Percentiles rank a stretch among this genome's conserved stretches.
phyloP scores from a whole-genome alignment of 2,113 vertebrate genomes.

The Stercorarius parasiticus region DNA sequence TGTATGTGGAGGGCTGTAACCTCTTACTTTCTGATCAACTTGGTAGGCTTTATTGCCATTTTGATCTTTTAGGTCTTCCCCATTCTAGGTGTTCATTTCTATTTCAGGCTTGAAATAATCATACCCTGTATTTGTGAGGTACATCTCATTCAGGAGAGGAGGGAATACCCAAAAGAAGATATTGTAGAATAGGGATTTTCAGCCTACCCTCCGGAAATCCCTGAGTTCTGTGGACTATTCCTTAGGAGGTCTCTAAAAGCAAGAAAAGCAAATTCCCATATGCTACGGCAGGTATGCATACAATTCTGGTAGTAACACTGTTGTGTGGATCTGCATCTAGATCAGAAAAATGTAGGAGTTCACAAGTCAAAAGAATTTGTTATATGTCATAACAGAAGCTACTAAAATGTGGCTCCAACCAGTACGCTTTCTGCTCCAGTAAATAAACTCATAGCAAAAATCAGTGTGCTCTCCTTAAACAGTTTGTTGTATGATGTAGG shows the following conservation, averaged over 20 bases:
- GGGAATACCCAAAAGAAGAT: background rate
- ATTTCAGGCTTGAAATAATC: background rate
- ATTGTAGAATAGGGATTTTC: background rate
- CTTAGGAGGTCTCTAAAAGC: background rate
- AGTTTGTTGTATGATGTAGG: background rate
- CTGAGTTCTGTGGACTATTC: background rate
- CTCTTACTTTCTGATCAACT: background rate
- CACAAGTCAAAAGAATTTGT: background rate
- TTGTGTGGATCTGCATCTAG: background rate
- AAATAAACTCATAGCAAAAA: background rate
- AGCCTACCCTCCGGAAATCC: background rate
- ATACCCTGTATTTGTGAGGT: background rate
- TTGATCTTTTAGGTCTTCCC: background rate
- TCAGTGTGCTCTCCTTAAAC: background rate
- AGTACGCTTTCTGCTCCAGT: background rate
- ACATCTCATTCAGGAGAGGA: background rate
- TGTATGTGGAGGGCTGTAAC: background rate
- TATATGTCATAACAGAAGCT: background rate
- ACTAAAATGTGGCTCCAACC: background rate
- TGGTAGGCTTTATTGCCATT: background rate
- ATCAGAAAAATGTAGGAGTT: background rate
- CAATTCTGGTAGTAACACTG: accelerated
- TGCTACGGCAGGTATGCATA: background rate
- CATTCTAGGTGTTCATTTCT: background rate
- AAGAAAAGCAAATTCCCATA: background rate